Evolutionary conservation across 2,113 vertebrate species (phyloP).

Genomic region (Cygnus buccinator): DNA sequence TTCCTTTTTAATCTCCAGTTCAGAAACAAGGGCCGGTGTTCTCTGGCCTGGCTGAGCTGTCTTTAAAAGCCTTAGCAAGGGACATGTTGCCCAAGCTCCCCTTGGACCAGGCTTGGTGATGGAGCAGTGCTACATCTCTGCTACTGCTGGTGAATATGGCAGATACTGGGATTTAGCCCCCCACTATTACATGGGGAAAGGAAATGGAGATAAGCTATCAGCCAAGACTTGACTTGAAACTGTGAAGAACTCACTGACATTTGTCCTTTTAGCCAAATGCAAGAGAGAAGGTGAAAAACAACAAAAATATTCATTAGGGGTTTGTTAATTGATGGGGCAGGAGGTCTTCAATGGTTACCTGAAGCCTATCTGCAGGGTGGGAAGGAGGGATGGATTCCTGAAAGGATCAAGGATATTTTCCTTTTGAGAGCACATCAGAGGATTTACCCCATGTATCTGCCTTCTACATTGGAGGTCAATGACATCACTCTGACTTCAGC

Average conservation of each 20-base stretch:
- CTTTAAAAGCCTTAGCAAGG: neutral
- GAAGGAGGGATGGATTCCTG: neutral
- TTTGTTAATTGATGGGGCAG: neutral
- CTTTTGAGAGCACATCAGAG: neutral
- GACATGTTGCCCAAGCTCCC: neutral
- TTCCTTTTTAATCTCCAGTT: neutral
- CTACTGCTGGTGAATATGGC: neutral
- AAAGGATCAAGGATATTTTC: neutral
- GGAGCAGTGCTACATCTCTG: neutral
- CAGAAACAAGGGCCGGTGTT: accelerated
- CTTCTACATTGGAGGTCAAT: accelerated
- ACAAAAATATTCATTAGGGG: neutral
- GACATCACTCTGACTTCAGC: neutral
- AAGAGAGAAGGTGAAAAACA: neutral
- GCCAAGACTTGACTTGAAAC: neutral
- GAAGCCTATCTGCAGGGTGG: neutral
- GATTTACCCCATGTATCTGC: neutral
- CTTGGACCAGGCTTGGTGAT: neutral
- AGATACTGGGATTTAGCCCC: neutral
- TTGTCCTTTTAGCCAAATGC: neutral
- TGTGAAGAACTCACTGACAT: neutral
- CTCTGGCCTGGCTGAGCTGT: neutral
- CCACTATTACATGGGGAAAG: neutral
- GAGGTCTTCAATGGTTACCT: accelerated
- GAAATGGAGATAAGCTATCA: neutral